Percentiles rank a stretch among this genome's conserved stretches.
These are phyloP conservation scores for Ceratina japonica DNA, from an alignment of 1,140 invertebrate species.

Conservation along the genomic window DNA sequence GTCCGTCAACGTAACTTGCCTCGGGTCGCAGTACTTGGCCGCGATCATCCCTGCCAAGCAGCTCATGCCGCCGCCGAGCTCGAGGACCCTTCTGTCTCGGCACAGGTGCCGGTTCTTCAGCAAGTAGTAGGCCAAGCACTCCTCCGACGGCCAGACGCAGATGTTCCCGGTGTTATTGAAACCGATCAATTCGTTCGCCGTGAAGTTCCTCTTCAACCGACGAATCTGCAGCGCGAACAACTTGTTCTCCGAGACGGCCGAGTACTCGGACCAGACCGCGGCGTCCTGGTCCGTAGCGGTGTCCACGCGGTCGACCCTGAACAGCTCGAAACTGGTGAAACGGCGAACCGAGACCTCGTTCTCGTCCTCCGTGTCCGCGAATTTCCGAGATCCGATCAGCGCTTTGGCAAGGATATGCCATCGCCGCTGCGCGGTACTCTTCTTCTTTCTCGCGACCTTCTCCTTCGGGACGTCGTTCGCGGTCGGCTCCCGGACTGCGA, in stretches of 20 bases:
- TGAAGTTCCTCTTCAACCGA: constrained; percentile 82
- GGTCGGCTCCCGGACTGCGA: neutral
- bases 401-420: constrained; percentile 86
- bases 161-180: constrained; percentile 96
- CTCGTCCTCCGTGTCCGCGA: constrained; percentile 70
- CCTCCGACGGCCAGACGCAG: constrained; percentile 94
- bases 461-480: neutral
- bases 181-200: constrained; percentile 87
- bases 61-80: constrained; percentile 92
- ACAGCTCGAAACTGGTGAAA: constrained; percentile 81
- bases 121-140: constrained; percentile 88
- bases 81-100: constrained; percentile 84
- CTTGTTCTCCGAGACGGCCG: constrained; percentile 73
- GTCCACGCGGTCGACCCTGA: constrained; percentile 71
- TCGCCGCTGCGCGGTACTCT: constrained; percentile 81
- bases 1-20: constrained; percentile 85
- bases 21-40: constrained; percentile 84
- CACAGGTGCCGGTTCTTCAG: constrained; percentile 85
- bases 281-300: constrained; percentile 64
- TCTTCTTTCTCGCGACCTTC: constrained; percentile 27
- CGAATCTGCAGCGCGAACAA: constrained; percentile 81
- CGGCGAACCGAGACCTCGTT: constrained; percentile 80
- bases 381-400: constrained; percentile 77
- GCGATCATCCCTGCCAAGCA: constrained; percentile 89
- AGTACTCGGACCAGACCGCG: constrained; percentile 79